Evolutionary conservation across 2,797 vertebrate species (phyloP).

Genomic region (Psittacula derbiana): DNA sequence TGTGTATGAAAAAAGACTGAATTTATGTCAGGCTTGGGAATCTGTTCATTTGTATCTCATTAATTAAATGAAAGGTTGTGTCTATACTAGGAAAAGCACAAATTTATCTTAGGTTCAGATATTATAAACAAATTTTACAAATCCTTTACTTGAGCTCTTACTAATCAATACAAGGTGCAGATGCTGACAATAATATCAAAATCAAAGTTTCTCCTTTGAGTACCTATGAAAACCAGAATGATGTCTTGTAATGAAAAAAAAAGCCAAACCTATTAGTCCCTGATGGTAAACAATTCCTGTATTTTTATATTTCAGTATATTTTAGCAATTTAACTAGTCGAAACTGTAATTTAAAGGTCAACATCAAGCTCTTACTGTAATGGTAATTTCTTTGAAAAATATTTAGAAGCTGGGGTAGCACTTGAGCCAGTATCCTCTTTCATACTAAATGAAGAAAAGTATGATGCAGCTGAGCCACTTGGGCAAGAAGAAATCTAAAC

Average conservation of each 20-base stretch:
- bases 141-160: too few species aligned
- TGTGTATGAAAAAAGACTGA: too few species aligned
- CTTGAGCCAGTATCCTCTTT: background rate
- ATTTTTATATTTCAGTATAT: background rate
- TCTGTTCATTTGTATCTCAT: too few species aligned
- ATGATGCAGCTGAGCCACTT: background rate
- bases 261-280: background rate
- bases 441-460: background rate
- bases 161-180: too few species aligned
- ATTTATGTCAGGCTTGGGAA: too few species aligned
- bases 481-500: background rate
- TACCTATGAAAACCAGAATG: background rate
- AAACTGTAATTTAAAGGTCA: background rate
- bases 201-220: background rate
- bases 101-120: too few species aligned
- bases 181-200: background rate
- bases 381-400: background rate
- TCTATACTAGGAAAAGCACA: too few species aligned
- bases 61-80: too few species aligned
- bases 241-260: background rate
- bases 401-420: background rate
- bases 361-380: background rate
- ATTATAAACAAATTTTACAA: too few species aligned
- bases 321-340: background rate
- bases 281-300: background rate